Percentiles rank a stretch among this genome's conserved stretches.
Evolutionary conservation across 2,113 vertebrate species (phyloP).

Genomic region (Motacilla alba): DNA sequence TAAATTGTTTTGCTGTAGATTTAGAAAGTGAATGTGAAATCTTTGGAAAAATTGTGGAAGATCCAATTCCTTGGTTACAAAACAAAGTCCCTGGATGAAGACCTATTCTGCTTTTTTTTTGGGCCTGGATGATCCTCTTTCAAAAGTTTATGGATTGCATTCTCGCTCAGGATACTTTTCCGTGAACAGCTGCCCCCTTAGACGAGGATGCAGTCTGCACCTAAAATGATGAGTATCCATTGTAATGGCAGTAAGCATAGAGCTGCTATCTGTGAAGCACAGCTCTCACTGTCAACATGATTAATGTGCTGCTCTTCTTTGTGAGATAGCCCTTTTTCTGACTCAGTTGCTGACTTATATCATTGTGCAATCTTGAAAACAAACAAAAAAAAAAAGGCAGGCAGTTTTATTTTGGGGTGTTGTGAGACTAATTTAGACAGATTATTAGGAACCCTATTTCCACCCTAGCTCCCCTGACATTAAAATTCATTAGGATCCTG

Average conservation of each 20-base stretch:
- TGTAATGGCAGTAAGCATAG: not conserved
- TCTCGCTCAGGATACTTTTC: not conserved
- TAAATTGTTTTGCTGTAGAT: not conserved
- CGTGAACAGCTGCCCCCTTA: not conserved
- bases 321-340: not conserved
- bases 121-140: not conserved
- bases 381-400: not conserved
- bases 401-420: not conserved
- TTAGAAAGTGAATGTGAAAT: not conserved
- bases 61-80: not conserved
- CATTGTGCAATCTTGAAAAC: not conserved
- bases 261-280: not conserved
- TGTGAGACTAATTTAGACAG: not conserved
- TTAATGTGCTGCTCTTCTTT: not conserved
- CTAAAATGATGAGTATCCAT: not conserved
- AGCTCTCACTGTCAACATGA: constrained; percentile 11
- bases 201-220: not conserved
- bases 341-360: not conserved
- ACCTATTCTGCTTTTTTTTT: not conserved
- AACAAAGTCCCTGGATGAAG: not conserved
- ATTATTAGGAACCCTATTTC: not conserved
- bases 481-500: not conserved
- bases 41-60: not conserved
- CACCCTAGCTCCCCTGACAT: not conserved
- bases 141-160: not conserved